Conservation (phyloP, 2,888 invertebrate genomes). For the Andrena haemorrhoa region DNA sequence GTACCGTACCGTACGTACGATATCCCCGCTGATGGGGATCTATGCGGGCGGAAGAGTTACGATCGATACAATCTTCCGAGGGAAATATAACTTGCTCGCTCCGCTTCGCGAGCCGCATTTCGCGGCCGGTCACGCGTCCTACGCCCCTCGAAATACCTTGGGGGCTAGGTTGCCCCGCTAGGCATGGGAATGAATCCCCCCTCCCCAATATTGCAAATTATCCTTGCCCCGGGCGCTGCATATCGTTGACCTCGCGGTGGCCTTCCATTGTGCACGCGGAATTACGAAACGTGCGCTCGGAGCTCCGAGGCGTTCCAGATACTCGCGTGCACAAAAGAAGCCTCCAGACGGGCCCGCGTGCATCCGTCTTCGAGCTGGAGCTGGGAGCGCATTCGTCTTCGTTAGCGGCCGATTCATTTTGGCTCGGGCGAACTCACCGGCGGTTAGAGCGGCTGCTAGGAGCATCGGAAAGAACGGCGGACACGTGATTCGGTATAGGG, state of each 20-base stretch:
- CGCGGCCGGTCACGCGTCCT: slow-evolving; percentile 4
- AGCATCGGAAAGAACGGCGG: not conserved
- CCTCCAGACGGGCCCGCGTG: not conserved
- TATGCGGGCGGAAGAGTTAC: slow-evolving; percentile 45
- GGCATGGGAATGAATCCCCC: not conserved
- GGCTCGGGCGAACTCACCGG: not conserved
- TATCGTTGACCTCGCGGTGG: slow-evolving; percentile 37
- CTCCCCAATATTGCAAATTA: slow-evolving; percentile 38
- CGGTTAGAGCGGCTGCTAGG: not conserved
- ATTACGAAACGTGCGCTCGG: slow-evolving; percentile 45
- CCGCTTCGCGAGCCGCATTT: slow-evolving; percentile 5
- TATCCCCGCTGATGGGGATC: slow-evolving; percentile 52
- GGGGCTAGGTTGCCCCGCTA: too few relatives aligned
- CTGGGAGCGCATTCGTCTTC: slow-evolving; percentile 18
- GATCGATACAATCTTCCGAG: slow-evolving; percentile 49
- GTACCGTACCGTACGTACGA: slow-evolving; percentile 7
- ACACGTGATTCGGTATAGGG: not conserved
- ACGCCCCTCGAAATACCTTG: slow-evolving; percentile 7
- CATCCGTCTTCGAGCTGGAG: slow-evolving; percentile 15
- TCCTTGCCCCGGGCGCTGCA: slow-evolving; percentile 19
- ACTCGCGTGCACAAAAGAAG: not conserved
- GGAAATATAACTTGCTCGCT: slow-evolving; percentile 22
- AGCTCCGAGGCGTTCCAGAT: not conserved
- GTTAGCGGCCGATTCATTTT: slow-evolving; percentile 19
- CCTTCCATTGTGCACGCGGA: slow-evolving; percentile 35